Conservation (phyloP, 2,797 vertebrate species). For the Ctenopoma multispine region DNA sequence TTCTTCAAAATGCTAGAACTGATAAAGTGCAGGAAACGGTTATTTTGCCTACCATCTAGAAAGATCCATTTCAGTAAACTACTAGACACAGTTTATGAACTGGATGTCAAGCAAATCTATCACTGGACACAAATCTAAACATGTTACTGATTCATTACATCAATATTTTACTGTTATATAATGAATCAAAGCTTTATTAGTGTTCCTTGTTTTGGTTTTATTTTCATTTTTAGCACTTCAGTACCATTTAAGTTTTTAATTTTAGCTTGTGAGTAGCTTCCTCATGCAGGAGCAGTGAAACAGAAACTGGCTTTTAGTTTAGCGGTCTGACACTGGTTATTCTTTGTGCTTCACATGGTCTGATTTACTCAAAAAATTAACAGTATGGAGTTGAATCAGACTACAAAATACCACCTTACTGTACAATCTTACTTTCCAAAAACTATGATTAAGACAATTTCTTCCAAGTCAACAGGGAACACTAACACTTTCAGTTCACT, state of each 20-base stretch:
- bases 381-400: conserved; percentile 29
- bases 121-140: conserved; percentile 69
- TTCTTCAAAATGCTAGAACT: conserved; percentile 68
- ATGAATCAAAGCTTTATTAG: conserved; percentile 73
- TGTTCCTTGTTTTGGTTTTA: conserved; percentile 68
- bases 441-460: conserved; percentile 34
- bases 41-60: conserved; percentile 65
- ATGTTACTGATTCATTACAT: conserved; percentile 64
- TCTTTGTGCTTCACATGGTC: conserved; percentile 64
- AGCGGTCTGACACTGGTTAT: conserved; percentile 17
- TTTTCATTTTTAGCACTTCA: conserved; percentile 30
- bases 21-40: conserved; percentile 82
- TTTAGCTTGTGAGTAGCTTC: conserved; percentile 20
- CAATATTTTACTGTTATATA: conserved; percentile 53
- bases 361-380: conserved; percentile 29
- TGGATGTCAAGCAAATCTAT: conserved; percentile 62
- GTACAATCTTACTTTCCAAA: conserved; percentile 23
- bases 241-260: background rate
- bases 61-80: conserved; percentile 65
- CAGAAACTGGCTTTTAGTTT: conserved; percentile 6
- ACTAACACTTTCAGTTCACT: conserved; percentile 77
- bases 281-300: conserved; percentile 26
- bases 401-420: conserved; percentile 33
- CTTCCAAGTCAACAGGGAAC: conserved; percentile 72
- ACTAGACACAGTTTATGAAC: conserved; percentile 64